A percentile compares a stretch with the other conserved stretches of the same genome.
phyloP scores from a whole-genome alignment of 2,113 vertebrate species.

The Penelope pileata region DNA sequence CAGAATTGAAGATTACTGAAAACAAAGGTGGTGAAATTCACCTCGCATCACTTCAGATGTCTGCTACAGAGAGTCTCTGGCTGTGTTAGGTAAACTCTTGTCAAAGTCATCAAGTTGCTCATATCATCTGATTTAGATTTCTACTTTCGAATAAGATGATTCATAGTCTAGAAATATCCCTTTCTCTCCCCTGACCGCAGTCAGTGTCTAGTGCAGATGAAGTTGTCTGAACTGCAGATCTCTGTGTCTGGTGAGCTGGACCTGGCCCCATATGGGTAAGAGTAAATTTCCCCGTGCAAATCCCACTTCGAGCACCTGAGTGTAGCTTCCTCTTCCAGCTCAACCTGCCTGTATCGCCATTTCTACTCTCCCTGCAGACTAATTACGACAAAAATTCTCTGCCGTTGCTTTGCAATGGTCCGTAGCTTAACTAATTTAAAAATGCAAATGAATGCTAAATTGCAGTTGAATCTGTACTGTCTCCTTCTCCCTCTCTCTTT shows the following conservation, averaged over 20 bases:
- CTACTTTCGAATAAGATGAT: background rate
- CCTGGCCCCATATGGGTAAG: background rate
- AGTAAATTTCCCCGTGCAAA: background rate
- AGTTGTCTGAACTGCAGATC: background rate
- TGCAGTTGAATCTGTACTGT: conserved; percentile 55
- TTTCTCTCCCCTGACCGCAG: background rate
- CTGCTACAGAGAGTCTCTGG: background rate
- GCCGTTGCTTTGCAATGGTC: conserved; percentile 77
- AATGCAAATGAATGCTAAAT: conserved; percentile 81
- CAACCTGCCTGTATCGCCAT: conserved; percentile 2
- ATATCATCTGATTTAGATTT: background rate
- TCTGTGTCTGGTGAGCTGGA: background rate
- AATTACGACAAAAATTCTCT: conserved; percentile 78
- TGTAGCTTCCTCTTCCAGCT: conserved; percentile 21
- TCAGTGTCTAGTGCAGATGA: conserved; percentile 1
- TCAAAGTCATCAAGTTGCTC: background rate
- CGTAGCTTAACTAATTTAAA: conserved; percentile 79
- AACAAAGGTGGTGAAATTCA: background rate
- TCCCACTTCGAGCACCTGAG: conserved; percentile 28
- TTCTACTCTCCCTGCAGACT: conserved; percentile 56
- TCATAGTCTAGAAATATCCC: background rate
- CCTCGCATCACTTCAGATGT: background rate
- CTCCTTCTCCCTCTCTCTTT: background rate
- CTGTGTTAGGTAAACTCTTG: background rate
- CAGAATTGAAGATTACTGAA: background rate